Conservation (phyloP, 2,113 vertebrate genomes). For the Cavia porcellus region DNA sequence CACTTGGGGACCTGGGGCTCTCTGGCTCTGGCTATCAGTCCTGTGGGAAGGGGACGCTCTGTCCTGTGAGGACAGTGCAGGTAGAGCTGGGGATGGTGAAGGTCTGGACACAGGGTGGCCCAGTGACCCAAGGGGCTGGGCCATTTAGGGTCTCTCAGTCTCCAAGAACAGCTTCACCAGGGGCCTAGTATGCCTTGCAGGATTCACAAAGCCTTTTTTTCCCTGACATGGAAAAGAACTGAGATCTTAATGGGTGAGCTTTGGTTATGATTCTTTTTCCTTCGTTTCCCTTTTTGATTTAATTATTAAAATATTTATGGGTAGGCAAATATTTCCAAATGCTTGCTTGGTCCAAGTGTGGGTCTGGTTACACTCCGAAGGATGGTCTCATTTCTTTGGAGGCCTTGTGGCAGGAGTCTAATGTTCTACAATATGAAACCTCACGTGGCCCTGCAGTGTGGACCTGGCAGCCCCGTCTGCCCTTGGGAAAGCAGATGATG, state of each 20-base stretch:
- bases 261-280: neutral
- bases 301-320: neutral
- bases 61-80: conserved; percentile 68
- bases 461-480: neutral
- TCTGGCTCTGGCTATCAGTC: conserved; percentile 70
- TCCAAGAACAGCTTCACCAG: neutral
- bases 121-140: conserved; percentile 41
- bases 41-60: conserved; percentile 75
- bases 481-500: rapidly evolving
- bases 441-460: neutral
- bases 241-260: neutral
- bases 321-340: neutral
- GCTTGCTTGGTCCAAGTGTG: neutral
- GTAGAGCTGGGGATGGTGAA: conserved; percentile 65
- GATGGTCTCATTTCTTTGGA: neutral
- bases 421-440: neutral
- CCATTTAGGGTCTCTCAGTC: neutral
- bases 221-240: neutral
- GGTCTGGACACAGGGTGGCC: conserved; percentile 64
- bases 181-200: too few relatives aligned
- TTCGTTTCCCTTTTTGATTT: neutral
- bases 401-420: too few relatives aligned
- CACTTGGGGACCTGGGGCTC: conserved; percentile 78
- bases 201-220: neutral
- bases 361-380: neutral